A percentile compares a stretch with the other conserved stretches of the same genome.
Evolutionary conservation across 2,888 invertebrate species (phyloP).

Genomic region (Matsumyia berberina): DNA sequence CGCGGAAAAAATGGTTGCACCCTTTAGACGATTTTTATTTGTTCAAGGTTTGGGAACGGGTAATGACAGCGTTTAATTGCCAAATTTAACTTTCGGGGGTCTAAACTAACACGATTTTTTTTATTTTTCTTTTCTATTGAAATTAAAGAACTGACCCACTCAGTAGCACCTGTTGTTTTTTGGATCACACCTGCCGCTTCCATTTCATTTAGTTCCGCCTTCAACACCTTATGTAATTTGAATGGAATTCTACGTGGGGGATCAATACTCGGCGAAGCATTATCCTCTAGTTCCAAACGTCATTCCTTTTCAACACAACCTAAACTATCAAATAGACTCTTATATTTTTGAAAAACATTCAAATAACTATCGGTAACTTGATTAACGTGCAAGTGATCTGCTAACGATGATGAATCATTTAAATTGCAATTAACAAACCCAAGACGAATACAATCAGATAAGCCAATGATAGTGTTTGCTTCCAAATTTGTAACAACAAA

Average conservation of each 20-base stretch:
- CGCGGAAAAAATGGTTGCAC: conserved; percentile 44
- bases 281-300: conserved; percentile 3
- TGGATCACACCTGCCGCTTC: conserved; percentile 30
- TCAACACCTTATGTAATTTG: conserved; percentile 6
- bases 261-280: conserved; percentile 10
- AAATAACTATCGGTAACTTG: background rate
- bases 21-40: conserved; percentile 38
- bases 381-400: background rate
- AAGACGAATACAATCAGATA: conserved; percentile 2
- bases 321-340: conserved; percentile 12
- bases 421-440: background rate
- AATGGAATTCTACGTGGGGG: conserved; percentile 20
- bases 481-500: conserved; percentile 11
- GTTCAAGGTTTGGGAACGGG: conserved; percentile 41
- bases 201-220: conserved; percentile 5
- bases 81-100: no score
- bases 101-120: conserved; percentile 62
- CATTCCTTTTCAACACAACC: conserved; percentile 10
- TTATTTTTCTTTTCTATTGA: conserved; percentile 62
- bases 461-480: background rate
- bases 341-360: background rate
- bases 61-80: background rate
- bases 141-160: conserved; percentile 73
- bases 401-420: no score
- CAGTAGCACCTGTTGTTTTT: conserved; percentile 59